These are phyloP conservation scores for Hermatobates lingyangjiaoensis DNA, from an alignment of 1,140 invertebrate genomes.

Conservation along the genomic window DNA sequence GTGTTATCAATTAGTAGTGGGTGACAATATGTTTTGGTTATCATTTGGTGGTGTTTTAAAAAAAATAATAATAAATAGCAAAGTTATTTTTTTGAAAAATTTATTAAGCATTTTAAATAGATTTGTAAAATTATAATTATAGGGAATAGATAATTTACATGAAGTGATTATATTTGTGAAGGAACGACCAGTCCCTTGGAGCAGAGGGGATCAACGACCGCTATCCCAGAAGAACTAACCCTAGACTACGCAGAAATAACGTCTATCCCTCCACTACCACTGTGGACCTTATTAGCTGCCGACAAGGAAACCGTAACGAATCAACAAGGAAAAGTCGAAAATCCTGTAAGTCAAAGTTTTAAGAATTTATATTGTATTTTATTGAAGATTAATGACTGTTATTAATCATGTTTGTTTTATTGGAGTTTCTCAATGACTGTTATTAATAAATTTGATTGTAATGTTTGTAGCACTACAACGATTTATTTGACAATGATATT, in stretches of 20 bases:
- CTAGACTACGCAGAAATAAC: slow-evolving; percentile 91
- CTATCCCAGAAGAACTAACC: slow-evolving; percentile 65
- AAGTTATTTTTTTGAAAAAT: no score
- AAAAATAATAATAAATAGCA: no score
- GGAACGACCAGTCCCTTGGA: slow-evolving; percentile 27
- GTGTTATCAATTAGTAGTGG: no score
- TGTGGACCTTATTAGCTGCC: slow-evolving; percentile 86
- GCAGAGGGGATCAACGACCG: slow-evolving; percentile 28
- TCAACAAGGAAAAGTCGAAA: slow-evolving; percentile 17
- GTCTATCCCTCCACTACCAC: slow-evolving; percentile 85
- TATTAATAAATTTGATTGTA: slow-evolving; percentile 6
- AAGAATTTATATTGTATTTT: background rate
- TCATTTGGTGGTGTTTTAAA: no score
- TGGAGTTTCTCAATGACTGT: background rate
- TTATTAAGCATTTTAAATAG: no score
- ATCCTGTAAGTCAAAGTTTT: slow-evolving; percentile 16
- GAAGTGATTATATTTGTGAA: background rate
- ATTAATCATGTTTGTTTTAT: background rate
- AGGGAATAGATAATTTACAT: background rate
- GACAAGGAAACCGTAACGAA: slow-evolving; percentile 53
- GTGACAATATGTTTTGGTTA: no score
- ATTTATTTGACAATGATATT: slow-evolving; percentile 62
- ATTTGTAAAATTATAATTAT: no score
- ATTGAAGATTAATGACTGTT: background rate
- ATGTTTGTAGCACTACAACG: slow-evolving; percentile 53